These are phyloP conservation scores for Oceanodroma tethys DNA, from an alignment of 2,113 vertebrate species.

Conservation along the genomic window DNA sequence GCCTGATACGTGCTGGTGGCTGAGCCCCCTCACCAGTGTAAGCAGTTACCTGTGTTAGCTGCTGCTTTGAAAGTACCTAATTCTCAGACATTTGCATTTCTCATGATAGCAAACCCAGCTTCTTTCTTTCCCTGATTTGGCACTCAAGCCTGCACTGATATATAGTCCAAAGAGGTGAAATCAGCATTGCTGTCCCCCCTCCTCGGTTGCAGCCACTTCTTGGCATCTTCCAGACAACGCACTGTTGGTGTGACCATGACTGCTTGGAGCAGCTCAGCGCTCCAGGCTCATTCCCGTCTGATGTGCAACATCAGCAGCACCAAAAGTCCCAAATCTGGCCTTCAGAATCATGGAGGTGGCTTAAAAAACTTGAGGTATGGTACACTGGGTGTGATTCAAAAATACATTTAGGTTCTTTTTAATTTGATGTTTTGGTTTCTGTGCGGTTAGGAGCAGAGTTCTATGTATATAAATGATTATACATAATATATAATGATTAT, in stretches of 20 bases:
- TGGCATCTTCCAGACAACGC: neutral
- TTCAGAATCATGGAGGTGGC: neutral
- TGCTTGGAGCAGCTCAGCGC: neutral
- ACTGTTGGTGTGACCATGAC: neutral
- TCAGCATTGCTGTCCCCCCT: neutral
- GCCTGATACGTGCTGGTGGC: neutral
- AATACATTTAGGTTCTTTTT: neutral
- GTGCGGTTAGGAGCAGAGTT: neutral
- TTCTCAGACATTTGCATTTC: neutral
- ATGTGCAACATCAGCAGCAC: neutral
- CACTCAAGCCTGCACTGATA: neutral
- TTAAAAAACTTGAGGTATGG: neutral
- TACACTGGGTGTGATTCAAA: neutral
- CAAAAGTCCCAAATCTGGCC: neutral
- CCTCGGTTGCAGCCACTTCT: neutral
- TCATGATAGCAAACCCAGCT: neutral
- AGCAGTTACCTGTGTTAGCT: neutral
- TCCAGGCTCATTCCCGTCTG: neutral
- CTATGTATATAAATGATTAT: no score
- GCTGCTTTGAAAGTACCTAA: neutral
- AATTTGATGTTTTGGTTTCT: neutral
- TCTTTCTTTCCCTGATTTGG: neutral
- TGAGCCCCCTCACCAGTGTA: neutral
- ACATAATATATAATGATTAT: no score
- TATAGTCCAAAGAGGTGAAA: neutral